These are phyloP conservation scores for Apodemus speciosus DNA, from an alignment of 2,113 vertebrate genomes.

Conservation along the genomic window DNA sequence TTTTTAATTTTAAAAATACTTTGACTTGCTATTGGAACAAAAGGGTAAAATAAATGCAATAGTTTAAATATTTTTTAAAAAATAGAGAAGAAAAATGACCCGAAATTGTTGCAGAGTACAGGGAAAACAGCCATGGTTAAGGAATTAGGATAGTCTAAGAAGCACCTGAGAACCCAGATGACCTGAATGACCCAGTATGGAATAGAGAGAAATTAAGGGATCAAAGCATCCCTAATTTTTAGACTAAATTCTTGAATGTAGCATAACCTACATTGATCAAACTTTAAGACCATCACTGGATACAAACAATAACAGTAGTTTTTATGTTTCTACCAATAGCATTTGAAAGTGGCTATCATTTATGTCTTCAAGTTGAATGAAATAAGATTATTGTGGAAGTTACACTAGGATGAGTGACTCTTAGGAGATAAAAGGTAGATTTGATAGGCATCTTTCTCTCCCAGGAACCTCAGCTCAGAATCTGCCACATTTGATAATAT, in stretches of 20 bases:
- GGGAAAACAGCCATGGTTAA: rapidly evolving
- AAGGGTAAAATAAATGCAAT: neutral
- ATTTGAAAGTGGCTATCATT: neutral
- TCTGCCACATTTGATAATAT: rapidly evolving
- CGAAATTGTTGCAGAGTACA: neutral
- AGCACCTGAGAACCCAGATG: neutral
- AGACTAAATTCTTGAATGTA: neutral
- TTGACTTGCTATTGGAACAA: neutral
- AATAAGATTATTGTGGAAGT: neutral
- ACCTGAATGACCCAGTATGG: neutral
- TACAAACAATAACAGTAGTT: neutral
- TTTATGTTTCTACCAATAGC: neutral
- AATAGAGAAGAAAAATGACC: neutral
- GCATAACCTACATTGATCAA: neutral
- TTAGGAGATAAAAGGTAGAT: neutral
- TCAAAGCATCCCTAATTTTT: neutral
- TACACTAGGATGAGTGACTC: neutral
- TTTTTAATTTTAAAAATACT: neutral
- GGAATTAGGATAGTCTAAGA: neutral
- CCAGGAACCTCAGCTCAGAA: neutral
- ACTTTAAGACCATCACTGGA: rapidly evolving
- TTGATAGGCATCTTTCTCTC: neutral
- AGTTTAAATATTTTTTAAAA: neutral
- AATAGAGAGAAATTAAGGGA: neutral
- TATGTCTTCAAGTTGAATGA: neutral